A percentile compares a stretch with the other conserved stretches of the same genome.
Conservation (phyloP, 2,113 vertebrate genomes). For the Haemorhous mexicanus region DNA sequence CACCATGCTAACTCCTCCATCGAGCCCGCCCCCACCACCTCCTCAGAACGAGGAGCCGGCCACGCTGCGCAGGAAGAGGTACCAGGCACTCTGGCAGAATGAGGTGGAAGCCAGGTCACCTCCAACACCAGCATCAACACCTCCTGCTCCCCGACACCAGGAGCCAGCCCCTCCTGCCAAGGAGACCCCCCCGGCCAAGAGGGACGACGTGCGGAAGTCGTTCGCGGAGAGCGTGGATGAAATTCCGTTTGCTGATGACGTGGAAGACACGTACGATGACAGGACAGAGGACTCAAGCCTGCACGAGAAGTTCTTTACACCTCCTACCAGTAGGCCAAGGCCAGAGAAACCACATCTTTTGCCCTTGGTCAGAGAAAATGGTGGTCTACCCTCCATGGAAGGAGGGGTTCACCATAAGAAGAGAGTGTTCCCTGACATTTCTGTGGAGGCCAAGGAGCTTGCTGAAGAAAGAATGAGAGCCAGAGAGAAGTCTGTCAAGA, state of each 20-base stretch:
- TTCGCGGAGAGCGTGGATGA: conserved; percentile 95
- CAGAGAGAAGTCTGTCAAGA: conserved; percentile 93
- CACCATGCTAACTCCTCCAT: conserved; percentile 93
- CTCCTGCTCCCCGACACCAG: background rate
- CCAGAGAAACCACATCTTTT: conserved; percentile 68
- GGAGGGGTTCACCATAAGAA: conserved; percentile 46
- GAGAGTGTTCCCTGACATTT: conserved; percentile 76
- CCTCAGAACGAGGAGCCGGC: conserved; percentile 90
- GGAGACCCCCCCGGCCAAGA: conserved; percentile 70
- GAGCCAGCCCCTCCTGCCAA: conserved; percentile 10
- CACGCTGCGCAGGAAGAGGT: conserved; percentile 76
- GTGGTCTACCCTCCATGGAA: conserved; percentile 73
- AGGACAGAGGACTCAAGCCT: conserved; percentile 81
- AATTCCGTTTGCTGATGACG: conserved; percentile 95
- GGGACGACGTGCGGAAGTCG: conserved; percentile 81
- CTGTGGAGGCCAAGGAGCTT: conserved; percentile 90
- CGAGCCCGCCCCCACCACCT: conserved; percentile 91
- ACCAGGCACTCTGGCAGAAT: conserved; percentile 76
- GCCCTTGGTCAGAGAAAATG: conserved; percentile 81
- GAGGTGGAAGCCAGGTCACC: conserved; percentile 56
- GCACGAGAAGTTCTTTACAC: conserved; percentile 84
- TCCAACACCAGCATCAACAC: conserved; percentile 9
- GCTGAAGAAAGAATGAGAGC: conserved; percentile 92
- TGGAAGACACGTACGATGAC: conserved; percentile 90
- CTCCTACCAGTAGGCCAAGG: conserved; percentile 78